These are phyloP conservation scores for Calameuta filiformis DNA, from an alignment of 2,888 invertebrate species.

Conservation along the genomic window DNA sequence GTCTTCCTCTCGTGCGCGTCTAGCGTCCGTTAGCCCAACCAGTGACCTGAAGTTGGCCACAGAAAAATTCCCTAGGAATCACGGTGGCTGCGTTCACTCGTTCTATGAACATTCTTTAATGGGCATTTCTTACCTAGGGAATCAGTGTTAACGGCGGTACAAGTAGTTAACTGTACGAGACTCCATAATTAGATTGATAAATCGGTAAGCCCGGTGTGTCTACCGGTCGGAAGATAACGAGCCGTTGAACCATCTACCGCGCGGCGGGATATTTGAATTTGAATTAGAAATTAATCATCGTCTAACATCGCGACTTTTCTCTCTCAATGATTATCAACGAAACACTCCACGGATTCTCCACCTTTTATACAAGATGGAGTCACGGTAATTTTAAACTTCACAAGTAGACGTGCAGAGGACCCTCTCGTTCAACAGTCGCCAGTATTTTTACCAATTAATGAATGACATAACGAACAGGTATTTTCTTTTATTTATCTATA, in stretches of 20 bases:
- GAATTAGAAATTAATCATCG: neutral
- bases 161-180: neutral
- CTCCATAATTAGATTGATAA: neutral
- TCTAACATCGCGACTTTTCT: neutral
- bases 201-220: neutral
- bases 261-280: neutral
- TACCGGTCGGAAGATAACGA: neutral
- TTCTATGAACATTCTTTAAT: neutral
- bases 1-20: neutral
- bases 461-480: neutral
- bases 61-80: neutral
- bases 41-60: neutral
- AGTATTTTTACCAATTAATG: neutral
- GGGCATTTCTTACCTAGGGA: neutral
- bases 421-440: neutral
- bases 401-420: neutral
- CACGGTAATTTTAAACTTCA: neutral
- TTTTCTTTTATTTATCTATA: neutral
- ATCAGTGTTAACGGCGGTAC: neutral
- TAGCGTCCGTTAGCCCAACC: neutral
- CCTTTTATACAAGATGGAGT: neutral
- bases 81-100: neutral
- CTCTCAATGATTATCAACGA: neutral
- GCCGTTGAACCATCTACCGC: neutral
- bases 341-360: neutral